These are phyloP conservation scores for Calameuta pallipes DNA, from an alignment of 2,888 invertebrate genomes.

Conservation along the genomic window DNA sequence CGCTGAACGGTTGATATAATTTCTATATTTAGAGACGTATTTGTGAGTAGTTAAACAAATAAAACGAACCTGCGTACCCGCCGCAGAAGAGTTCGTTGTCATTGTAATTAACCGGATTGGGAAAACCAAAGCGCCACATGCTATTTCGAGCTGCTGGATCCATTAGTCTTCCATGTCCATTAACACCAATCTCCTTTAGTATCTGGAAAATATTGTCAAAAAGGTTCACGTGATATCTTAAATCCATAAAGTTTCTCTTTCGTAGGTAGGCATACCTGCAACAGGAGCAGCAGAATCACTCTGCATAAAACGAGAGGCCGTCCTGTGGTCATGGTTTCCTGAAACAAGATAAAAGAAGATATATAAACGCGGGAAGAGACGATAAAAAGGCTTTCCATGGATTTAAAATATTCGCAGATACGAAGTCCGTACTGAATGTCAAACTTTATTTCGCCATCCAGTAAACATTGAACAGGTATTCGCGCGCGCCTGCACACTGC, in stretches of 20 bases:
- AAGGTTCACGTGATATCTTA: not conserved
- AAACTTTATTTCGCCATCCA: not conserved
- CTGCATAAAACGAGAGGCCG: not conserved
- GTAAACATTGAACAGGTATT: not conserved
- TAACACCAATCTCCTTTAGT: constrained; percentile 63
- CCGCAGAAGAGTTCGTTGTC: constrained; percentile 95
- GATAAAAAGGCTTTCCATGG: constrained; percentile 6
- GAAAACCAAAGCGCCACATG: constrained; percentile 95
- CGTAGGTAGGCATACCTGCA: not conserved
- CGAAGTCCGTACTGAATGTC: not conserved
- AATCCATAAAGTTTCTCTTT: not conserved
- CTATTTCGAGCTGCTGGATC: constrained; percentile 93
- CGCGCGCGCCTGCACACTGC: not conserved
- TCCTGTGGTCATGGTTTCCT: not conserved
- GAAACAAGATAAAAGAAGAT: not conserved
- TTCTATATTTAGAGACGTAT: not conserved
- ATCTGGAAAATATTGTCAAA: not conserved
- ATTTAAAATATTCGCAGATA: not conserved
- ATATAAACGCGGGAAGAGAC: constrained; percentile 5
- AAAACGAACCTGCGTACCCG: constrained; percentile 79
- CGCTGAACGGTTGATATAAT: not conserved
- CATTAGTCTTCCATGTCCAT: constrained; percentile 88
- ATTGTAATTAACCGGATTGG: constrained; percentile 94
- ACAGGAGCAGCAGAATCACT: not conserved
- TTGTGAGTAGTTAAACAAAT: not conserved